Evolutionary conservation across 2,888 invertebrate genomes (phyloP), one percentile per base, ranked within the genome.

Genomic region (Heteropelma amictum): DNA sequence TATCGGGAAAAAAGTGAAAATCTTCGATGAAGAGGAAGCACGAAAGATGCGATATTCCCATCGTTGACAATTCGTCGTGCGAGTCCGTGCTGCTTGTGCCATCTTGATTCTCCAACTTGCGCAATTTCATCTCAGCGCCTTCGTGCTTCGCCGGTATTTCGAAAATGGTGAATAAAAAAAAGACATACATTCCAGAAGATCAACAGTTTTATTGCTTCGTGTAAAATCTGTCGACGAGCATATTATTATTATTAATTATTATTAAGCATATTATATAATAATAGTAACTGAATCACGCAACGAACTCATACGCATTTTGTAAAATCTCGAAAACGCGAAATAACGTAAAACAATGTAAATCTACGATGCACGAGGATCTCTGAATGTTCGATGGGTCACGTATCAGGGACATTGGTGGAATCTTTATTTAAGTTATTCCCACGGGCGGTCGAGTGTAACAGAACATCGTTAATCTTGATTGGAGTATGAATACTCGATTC

Each of bases 401-500:
- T 65, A 23, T 60, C 63, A 26, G 35, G n/a, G 8, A 58, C 5
- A 7, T 23, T 6, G n/a, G 14, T 2, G 7, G 8, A 21, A 21
- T 45, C 30, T 10, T n/a, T 7, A 40, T 64, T 17, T 35, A 51
- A 63, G 10, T 51, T 56, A 0, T 6, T 21, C 2, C 10, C 10
- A 23, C 35, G 56, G 8, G 35, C 21, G 3, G 3, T 38, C 8
- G 38, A 23, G 2, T 23, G 56, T 8, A 56, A 14, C 7, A 23
- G 2, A 23, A 23, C 7, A 2, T 47, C 47, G 26, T 47, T 45
- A 12, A 70, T 79, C 3, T 79, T 77, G 7, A 80, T 78, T 0
- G 85, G 82, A 2, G 85, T 82, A 7, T 81, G 53, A 12, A 83
- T 77, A 42, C 77, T 84, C 40, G 85, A 82, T 47, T 86, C 86